A percentile compares a stretch with the other conserved stretches of the same genome.
Evolutionary conservation across 2,113 vertebrate species (phyloP).

Genomic region (Crotalus horridus): DNA sequence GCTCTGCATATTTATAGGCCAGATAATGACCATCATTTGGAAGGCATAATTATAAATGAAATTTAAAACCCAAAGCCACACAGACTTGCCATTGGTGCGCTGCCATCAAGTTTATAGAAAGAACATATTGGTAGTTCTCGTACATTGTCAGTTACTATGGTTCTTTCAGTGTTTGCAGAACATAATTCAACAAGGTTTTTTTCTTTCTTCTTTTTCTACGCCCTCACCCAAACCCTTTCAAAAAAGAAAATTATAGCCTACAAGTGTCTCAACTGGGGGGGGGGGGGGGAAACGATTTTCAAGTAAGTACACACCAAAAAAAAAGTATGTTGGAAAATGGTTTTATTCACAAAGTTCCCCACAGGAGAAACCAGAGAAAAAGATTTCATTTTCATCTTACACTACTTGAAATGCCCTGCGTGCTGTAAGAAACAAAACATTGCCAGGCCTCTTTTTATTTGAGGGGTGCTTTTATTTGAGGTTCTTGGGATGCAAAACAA

Average conservation of each 20-base stretch:
- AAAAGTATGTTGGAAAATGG: not conserved
- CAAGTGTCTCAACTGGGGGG: not conserved
- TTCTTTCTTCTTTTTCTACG: not conserved
- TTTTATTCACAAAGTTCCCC: not conserved
- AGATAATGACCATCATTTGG: not conserved
- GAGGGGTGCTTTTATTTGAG: not conserved
- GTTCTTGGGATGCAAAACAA: not conserved
- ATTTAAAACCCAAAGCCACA: not conserved
- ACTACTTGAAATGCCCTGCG: not conserved
- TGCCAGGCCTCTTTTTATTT: not conserved
- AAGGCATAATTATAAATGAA: not conserved
- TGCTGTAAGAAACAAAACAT: not conserved
- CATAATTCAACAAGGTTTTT: not conserved
- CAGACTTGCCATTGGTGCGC: not conserved
- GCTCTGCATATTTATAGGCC: not conserved
- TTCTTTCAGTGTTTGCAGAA: not conserved
- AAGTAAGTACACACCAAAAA: not conserved
- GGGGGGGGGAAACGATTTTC: accelerated
- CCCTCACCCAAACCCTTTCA: not conserved
- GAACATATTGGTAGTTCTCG: not conserved
- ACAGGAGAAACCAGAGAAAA: not conserved
- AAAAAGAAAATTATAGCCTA: not conserved
- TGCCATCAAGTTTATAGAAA: not conserved
- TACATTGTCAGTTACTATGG: not conserved
- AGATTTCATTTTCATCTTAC: not conserved